Conservation (phyloP, 1,140 invertebrate genomes). For the Bombus pascuorum region DNA sequence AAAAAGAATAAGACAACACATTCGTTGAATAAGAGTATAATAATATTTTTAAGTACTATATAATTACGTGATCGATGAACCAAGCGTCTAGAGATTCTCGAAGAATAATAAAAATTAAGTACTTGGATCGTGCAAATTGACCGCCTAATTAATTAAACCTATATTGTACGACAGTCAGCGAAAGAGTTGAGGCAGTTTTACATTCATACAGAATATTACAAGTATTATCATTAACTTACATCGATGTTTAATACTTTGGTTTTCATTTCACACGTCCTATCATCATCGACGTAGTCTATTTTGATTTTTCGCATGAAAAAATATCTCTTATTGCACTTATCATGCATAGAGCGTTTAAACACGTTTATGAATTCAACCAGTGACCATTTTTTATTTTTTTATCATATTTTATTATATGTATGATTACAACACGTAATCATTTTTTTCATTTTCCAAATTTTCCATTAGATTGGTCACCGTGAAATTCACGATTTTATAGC, state of each 20-base stretch:
- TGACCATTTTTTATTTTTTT: background rate
- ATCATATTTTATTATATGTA: too few species aligned
- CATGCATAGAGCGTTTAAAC: background rate
- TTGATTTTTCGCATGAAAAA: conserved; percentile 47
- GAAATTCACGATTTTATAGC: background rate
- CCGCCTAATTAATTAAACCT: conserved; percentile 48
- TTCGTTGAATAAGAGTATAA: background rate
- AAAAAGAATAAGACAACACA: background rate
- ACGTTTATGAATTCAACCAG: background rate
- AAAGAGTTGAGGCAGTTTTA: conserved; percentile 59
- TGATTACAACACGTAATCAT: background rate
- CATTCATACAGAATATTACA: conserved; percentile 30
- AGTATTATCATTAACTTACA: conserved; percentile 58
- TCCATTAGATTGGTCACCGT: background rate
- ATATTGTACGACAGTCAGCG: conserved; percentile 65
- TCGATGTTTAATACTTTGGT: conserved; percentile 75
- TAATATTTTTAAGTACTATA: background rate
- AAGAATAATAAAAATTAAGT: conserved; percentile 31
- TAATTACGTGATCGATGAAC: background rate
- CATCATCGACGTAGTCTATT: conserved; percentile 36
- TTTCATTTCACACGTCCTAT: conserved; percentile 55
- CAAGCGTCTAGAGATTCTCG: conserved; percentile 26
- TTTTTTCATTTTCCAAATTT: background rate
- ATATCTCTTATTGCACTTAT: conserved; percentile 40
- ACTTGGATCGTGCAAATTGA: conserved; percentile 17